Evolutionary conservation across 1,140 invertebrate species (phyloP), one percentile per base, ranked within the genome.

Genomic region (Bombus balteatus): DNA sequence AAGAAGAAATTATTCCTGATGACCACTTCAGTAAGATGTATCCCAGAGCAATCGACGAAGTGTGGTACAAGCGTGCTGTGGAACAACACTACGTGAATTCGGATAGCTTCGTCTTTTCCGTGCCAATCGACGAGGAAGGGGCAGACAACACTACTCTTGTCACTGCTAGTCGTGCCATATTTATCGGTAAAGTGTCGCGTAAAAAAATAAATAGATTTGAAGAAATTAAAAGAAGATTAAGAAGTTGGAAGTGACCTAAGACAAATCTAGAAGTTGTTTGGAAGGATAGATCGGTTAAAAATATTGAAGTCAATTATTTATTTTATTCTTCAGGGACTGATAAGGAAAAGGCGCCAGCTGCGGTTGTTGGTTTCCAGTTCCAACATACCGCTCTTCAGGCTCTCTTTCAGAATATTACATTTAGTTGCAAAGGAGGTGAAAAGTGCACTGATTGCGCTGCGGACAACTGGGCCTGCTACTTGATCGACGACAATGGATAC

Each of bases 11-110:
- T 41, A 75, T 90, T 12, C 85, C 91, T 0, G 91, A 93, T 0
- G 92, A 95, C 43, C 94, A 95, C 65, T 95, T 95, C 68, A 94
- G 94, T 70, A 92, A 92, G 18, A 74, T 94, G 72, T 92, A 95
- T 81, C 88, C 94, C 2, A 91, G 96, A 76, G 97, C 98, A 2
- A 98, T 98, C 68, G 98, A 99, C 93, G 98, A 99, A 94, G 96
- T 98, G 13, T 99, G 98, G 98, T 99, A 99, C 93, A 97, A 97
- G 88, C 96, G 98, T 73, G 98, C 98, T 1, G 98, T 99, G 0
- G 98, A 99, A 89, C 98, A 98, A 87, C 97, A 98, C 94, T 97
- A 97, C 91, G 95, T 98, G 43, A 96, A 98, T 76, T 96, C 97
- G 0, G 96, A 97, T 5, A 98, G 97, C 88, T 99, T 98, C 93